Evolutionary conservation across 2,797 vertebrate genomes (phyloP).

Genomic region (Ciconia nigra): DNA sequence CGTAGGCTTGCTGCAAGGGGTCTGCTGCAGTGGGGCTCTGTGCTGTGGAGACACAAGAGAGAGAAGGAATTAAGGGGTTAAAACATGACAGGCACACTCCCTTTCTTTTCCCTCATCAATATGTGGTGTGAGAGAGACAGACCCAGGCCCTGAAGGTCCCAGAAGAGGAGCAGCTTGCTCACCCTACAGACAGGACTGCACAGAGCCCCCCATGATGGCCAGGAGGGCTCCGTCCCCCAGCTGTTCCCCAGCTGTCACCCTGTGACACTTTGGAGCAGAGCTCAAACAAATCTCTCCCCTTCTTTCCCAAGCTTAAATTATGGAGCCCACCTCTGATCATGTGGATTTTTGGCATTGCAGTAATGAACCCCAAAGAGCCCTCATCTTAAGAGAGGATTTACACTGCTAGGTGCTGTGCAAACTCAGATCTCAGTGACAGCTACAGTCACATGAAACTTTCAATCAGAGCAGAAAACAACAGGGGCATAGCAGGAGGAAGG

Average conservation of each 20-base stretch:
- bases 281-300: background rate
- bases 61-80: constrained; percentile 3
- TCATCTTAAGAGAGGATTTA: constrained; percentile 8
- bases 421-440: constrained; percentile 40
- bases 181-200: background rate
- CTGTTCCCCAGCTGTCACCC: background rate
- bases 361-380: background rate
- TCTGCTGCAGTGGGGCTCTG: constrained; percentile 98
- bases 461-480: constrained; percentile 36
- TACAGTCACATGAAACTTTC: constrained; percentile 15
- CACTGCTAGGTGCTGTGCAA: constrained; percentile 15
- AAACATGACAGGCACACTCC: background rate
- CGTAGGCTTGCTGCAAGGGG: constrained; percentile 98
- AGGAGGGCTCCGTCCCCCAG: background rate
- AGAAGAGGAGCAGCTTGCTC: background rate
- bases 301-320: background rate
- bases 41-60: constrained; percentile 83
- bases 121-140: background rate
- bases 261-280: background rate
- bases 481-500: background rate
- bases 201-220: background rate
- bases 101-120: background rate
- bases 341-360: background rate
- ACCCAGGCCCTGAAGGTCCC: background rate
- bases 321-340: background rate